A percentile compares a stretch with the other conserved stretches of the same genome.
phyloP scores from a whole-genome alignment of 2,797 vertebrate genomes.

The Otolemur crassicaudatus region DNA sequence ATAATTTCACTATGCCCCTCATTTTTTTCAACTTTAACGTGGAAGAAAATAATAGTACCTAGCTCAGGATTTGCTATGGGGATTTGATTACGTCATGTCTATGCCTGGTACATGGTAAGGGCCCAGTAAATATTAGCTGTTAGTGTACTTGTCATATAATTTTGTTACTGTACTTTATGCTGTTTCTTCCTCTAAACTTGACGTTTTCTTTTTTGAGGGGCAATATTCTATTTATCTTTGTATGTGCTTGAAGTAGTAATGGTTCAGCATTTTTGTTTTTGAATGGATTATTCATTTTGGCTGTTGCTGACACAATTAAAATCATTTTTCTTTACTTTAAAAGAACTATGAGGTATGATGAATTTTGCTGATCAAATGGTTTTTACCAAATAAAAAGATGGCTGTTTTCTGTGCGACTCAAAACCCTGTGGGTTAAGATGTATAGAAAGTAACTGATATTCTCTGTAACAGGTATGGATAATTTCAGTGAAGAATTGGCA shows the following conservation, averaged over 20 bases:
- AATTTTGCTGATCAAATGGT: neutral
- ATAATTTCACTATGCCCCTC: neutral
- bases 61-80: neutral
- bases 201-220: neutral
- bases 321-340: neutral
- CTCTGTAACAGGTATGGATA: slow-evolving; percentile 75
- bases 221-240: neutral
- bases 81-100: slow-evolving; percentile 2
- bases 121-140: neutral
- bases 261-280: neutral
- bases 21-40: neutral
- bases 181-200: neutral
- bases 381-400: neutral
- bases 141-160: neutral
- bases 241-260: neutral
- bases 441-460: slow-evolving; percentile 1
- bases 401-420: neutral
- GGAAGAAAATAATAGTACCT: neutral
- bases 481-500: slow-evolving; percentile 60
- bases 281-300: neutral
- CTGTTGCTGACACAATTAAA: slow-evolving; percentile 23
- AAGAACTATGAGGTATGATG: neutral
- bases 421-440: neutral
- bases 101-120: neutral
- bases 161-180: neutral